A percentile compares a stretch with the other conserved stretches of the same genome.
These are phyloP conservation scores for Aurelia aurita DNA, from an alignment of 30 jellyfish, hydroid and myxozoan genomes.

Conservation along the genomic window DNA sequence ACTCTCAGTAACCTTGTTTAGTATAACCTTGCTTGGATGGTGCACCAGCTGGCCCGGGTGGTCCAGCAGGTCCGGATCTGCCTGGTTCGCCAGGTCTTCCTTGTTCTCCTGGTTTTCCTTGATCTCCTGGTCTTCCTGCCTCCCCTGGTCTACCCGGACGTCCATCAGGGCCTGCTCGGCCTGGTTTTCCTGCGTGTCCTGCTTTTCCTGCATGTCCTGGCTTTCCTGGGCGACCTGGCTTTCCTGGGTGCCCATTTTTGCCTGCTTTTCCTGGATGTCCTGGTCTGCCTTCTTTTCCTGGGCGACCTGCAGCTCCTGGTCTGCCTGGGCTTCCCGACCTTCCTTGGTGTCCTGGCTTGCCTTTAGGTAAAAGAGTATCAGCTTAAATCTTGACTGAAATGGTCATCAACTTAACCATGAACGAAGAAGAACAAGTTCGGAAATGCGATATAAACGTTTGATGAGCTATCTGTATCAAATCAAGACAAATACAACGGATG, in stretches of 20 bases:
- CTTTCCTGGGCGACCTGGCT: background rate
- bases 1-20: conserved; percentile 17
- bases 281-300: no score
- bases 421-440: no score
- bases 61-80: conserved; percentile 40
- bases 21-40: conserved; percentile 8
- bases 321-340: no score
- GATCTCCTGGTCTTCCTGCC: conserved; percentile 33
- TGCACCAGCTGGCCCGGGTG: conserved; percentile 41
- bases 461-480: no score
- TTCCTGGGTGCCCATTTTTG: background rate
- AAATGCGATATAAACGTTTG: no score
- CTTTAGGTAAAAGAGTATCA: no score
- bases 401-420: no score
- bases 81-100: conserved; percentile 46
- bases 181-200: conserved; percentile 1
- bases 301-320: no score
- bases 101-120: conserved; percentile 44
- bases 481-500: no score
- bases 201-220: background rate
- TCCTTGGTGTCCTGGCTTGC: no score
- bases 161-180: background rate
- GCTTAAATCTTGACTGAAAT: no score
- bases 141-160: conserved; percentile 45
- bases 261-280: background rate